Evolutionary conservation across 1,140 invertebrate species (phyloP), one percentile per base, ranked within the genome.

Genomic region (Mylabris phalerata): DNA sequence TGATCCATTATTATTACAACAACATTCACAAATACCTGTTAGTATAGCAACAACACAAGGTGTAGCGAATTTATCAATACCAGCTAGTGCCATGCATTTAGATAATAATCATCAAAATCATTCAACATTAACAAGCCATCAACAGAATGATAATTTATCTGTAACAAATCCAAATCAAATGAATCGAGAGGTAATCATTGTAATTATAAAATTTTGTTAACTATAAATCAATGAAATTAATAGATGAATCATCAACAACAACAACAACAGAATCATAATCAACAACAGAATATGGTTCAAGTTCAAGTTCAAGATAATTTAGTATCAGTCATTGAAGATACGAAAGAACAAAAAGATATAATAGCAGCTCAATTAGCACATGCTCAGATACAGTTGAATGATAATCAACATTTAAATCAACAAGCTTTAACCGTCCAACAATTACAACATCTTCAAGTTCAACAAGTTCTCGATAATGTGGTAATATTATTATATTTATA

Each of bases 231-330:
- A 7, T 40, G 6, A 40, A 40, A 40, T n/a, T 42, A 42, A n/a
- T 42, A 42, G 41, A 42, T 42, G 41, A 42, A 10, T 61, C 64
- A 55, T 46, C 60, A 58, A 56, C 55, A 52, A 11, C 67, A 45
- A 9, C 48, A 50, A 50, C 60, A 57, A 19, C 39, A 48, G 19
- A 25, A 32, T 5, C 54, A 57, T 48, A 52, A 48, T 48, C 54
- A 48, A 19, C 61, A 66, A 51, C 70, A 71, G 50, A 73, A 69
- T 57, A 67, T 75, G 62, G 72, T 75, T 4, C 73, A 75, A 54
- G 73, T 75, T 9, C 72, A 73, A 60, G 73, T 75, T 9, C 72
- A 75, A 50, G 72, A 73, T 61, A 74, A 74, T 59, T 62, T 75
- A 59, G 72, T 75, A 1, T 73, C 71, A 3, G 73, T 75, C 6